phyloP scores from a whole-genome alignment of 1,140 invertebrate species.

The Brachionus manjavacas region DNA sequence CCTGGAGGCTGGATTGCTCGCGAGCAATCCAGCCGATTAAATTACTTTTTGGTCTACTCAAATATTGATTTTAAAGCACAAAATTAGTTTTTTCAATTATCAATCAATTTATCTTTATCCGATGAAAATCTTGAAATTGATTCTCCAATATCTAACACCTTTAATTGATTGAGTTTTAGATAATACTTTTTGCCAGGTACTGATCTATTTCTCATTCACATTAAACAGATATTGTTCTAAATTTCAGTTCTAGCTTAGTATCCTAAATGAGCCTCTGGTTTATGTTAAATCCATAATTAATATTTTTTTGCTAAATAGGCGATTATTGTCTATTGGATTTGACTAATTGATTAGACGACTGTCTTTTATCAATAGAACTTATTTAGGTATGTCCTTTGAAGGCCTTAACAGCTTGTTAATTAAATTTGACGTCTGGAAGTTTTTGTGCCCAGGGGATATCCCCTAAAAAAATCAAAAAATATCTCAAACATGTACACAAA shows the following conservation, averaged over 20 bases:
- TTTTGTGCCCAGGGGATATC: no score
- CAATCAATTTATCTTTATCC: background rate
- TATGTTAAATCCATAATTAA: background rate
- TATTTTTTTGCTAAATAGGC: background rate
- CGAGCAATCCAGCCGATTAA: background rate
- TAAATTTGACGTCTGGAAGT: no score
- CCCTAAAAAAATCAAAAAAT: no score
- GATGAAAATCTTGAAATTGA: background rate
- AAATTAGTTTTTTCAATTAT: background rate
- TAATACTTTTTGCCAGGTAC: background rate
- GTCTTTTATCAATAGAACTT: background rate
- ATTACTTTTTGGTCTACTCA: background rate
- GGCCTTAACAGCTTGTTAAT: background rate
- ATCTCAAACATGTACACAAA: no score
- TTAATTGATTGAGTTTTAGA: background rate
- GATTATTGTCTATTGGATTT: background rate
- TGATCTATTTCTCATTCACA: background rate
- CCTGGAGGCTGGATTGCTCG: background rate
- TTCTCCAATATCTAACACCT: conserved; percentile 6
- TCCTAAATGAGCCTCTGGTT: background rate
- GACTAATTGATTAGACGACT: background rate
- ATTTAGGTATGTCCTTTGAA: background rate
- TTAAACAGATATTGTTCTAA: background rate
- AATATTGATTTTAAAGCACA: background rate
- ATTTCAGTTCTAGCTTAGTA: background rate